Evolutionary conservation across 2,888 invertebrate genomes (phyloP).

Genomic region (Diadromus collaris): DNA sequence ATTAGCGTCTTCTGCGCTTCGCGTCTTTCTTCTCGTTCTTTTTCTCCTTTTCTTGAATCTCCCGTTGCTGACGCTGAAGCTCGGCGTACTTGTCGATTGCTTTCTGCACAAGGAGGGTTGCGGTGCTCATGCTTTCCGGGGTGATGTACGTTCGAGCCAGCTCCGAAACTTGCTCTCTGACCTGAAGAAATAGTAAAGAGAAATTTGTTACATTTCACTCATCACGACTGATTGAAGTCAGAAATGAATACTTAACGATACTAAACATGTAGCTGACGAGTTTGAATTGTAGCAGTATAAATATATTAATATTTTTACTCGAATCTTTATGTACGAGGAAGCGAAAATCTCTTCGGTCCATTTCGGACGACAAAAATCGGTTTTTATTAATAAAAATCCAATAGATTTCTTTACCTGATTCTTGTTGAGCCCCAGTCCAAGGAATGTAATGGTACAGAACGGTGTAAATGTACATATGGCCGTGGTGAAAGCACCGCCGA

Average conservation of each 20-base stretch:
- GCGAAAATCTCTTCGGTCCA: neutral
- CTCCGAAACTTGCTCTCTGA: conserved; percentile 75
- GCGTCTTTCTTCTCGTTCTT: conserved; percentile 36
- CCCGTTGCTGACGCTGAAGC: conserved; percentile 55
- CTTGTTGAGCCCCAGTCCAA: conserved; percentile 73
- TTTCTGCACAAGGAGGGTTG: conserved; percentile 83
- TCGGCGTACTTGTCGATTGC: conserved; percentile 83
- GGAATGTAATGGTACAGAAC: conserved; percentile 83
- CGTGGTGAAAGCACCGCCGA: conserved; percentile 82
- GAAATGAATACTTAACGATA: neutral
- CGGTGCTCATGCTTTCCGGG: conserved; percentile 83
- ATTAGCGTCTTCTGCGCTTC: conserved; percentile 50
- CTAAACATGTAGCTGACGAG: neutral
- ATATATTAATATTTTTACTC: neutral
- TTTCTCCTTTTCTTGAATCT: conserved; percentile 31
- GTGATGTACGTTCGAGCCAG: conserved; percentile 83
- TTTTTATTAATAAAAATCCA: neutral
- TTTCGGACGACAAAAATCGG: neutral
- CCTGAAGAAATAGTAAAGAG: conserved; percentile 38
- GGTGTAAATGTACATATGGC: conserved; percentile 85
- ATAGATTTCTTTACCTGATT: conserved; percentile 61
- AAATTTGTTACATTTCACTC: neutral
- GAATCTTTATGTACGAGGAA: neutral
- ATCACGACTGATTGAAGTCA: neutral
- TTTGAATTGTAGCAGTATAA: neutral